Conservation (phyloP, 1,140 invertebrate species). For the Brachystomella parvula region DNA sequence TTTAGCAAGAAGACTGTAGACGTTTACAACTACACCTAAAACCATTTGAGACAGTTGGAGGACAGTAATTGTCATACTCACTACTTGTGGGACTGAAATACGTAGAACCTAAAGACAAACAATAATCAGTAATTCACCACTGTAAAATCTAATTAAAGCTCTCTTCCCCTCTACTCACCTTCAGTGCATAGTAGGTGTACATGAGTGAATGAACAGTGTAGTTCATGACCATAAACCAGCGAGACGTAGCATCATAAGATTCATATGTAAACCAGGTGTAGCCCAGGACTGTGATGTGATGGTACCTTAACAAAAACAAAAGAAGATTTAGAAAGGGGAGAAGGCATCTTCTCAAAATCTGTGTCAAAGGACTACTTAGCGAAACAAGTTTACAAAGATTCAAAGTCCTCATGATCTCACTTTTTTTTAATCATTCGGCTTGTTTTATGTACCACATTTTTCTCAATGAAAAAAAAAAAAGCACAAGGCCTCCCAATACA, state of each 20-base stretch:
- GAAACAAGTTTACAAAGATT: not conserved
- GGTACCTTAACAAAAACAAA: constrained; percentile 56
- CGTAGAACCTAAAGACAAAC: constrained; percentile 23
- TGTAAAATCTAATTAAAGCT: not conserved
- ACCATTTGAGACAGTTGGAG: constrained; percentile 93
- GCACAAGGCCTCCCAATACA: no score
- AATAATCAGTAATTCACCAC: not conserved
- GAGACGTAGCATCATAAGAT: constrained; percentile 77
- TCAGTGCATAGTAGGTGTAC: constrained; percentile 49
- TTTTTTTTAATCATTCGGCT: no score
- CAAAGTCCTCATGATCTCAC: no score
- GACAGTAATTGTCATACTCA: constrained; percentile 87
- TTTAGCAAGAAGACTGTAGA: constrained; percentile 56
- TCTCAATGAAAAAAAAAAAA: no score
- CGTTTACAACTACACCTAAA: constrained; percentile 79
- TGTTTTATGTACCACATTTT: no score
- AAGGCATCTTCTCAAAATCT: constrained; percentile 45
- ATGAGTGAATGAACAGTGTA: constrained; percentile 53
- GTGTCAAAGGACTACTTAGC: no score
- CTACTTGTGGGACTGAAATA: constrained; percentile 26
- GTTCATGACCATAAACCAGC: constrained; percentile 98
- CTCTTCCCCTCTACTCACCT: no score
- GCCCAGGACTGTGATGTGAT: constrained; percentile 79
- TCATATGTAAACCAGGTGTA: constrained; percentile 95
- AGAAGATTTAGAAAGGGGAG: not conserved